phyloP scores from a whole-genome alignment of 1,140 invertebrate genomes.

The Zaprionus inermis region DNA sequence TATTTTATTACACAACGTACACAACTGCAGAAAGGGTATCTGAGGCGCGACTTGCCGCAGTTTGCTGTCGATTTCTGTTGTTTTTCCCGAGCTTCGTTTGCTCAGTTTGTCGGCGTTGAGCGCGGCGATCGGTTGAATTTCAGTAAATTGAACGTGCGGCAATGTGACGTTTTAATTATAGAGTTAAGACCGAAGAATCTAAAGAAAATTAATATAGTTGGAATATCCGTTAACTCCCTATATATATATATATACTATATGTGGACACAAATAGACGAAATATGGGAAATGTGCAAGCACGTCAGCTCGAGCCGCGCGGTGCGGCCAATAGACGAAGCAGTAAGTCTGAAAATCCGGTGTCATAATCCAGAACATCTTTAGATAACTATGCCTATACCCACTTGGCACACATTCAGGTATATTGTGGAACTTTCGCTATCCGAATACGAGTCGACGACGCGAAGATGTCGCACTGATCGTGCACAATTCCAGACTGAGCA shows the following conservation, averaged over 20 bases:
- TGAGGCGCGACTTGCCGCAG: neutral
- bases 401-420: constrained; percentile 53
- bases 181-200: constrained; percentile 16
- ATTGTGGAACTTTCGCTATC: constrained; percentile 81
- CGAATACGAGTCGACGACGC: constrained; percentile 52
- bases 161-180: constrained; percentile 51
- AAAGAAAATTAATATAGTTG: constrained; percentile 4
- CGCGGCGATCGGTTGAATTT: constrained; percentile 63
- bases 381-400: neutral
- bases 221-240: neutral
- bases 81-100: constrained; percentile 49
- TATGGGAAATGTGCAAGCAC: constrained; percentile 72
- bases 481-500: constrained; percentile 71
- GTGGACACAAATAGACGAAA: constrained; percentile 14
- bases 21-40: constrained; percentile 11
- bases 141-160: constrained; percentile 26
- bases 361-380: neutral
- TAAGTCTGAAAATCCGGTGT: constrained; percentile 33
- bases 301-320: constrained; percentile 53
- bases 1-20: neutral
- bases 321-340: constrained; percentile 64
- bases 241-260: neutral
- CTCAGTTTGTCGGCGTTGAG: constrained; percentile 58
- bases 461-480: constrained; percentile 73
- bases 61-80: constrained; percentile 7